Evolutionary conservation across 2,113 vertebrate genomes (phyloP), one percentile per base, ranked within the genome.

Genomic region (Oryzias melastigma): DNA sequence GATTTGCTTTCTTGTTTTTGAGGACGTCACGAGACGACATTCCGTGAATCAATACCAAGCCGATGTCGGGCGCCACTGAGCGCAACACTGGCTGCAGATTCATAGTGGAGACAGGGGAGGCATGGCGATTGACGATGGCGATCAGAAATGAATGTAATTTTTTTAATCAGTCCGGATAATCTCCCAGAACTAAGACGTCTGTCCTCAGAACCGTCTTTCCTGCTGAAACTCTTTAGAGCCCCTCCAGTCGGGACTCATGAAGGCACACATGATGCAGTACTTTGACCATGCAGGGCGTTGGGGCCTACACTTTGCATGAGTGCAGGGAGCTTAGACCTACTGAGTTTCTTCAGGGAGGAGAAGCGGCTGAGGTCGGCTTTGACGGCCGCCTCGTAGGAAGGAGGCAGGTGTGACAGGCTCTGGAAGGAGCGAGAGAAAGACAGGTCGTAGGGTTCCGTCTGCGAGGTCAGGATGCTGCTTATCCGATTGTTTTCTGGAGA

Each of bases 361-460:
- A 96, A 99, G 85, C 96, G 95, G 88, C 82, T 97, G 78, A 97
- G 92, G 88, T 98, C 96, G 56, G 94, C 94, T 90, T 97, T 98
- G 83, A 98, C 83, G 4, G 95, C 95, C 54, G 94, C 95, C 88
- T 99, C 97, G 7, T 99, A 99, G 79, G 97, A 97, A 4, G 96
- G 97, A 16, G 97, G 96, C 61, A 98, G 93, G 80, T 98, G 97
- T 4, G 97, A 96, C 87, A 98, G 93, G 83, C 96, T 99, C 93
- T 98, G 96, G 93, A 98, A 99, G 76, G 96, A 98, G 86, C 95
- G 93, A 47, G 97, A 99, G 92, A 96, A 99, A 82, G 96, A 98
- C 70, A 99, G 92, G 82, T 98, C 96, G 41, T 98, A 98, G 80
- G 96, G 97, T 84, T 98, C 97, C 0, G 97, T 98, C 85, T 97